phyloP scores from a whole-genome alignment of 2,113 vertebrate species.

The Chaetodon auriga region DNA sequence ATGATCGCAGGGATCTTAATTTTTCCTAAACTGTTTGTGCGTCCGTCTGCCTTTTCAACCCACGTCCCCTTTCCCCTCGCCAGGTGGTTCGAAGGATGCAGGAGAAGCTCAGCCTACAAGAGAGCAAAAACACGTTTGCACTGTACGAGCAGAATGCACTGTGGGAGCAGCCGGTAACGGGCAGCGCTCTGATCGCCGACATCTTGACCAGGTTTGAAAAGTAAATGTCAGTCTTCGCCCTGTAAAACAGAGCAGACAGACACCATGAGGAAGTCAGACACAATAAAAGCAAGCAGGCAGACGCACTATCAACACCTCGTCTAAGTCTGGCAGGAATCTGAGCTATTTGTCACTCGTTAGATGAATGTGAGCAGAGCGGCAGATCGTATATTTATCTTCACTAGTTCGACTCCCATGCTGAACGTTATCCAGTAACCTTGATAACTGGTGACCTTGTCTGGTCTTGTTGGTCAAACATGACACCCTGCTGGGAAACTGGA shows the following conservation, averaged over 20 bases:
- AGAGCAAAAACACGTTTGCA: conserved; percentile 92
- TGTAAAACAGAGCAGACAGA: conserved; percentile 45
- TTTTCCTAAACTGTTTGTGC: not conserved
- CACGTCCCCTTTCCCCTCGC: not conserved
- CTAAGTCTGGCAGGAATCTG: conserved; percentile 35
- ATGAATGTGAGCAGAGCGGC: conserved; percentile 32
- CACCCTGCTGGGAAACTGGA: conserved; percentile 62
- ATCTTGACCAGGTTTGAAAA: conserved; percentile 95
- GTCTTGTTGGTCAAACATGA: conserved; percentile 59
- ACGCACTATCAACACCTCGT: conserved; percentile 35
- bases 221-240: conserved; percentile 76
- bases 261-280: conserved; percentile 37
- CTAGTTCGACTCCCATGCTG: conserved; percentile 28
- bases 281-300: conserved; percentile 34
- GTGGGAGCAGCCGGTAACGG: conserved; percentile 90
- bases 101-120: conserved; percentile 90
- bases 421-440: conserved; percentile 51
- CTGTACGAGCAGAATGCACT: conserved; percentile 91
- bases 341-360: conserved; percentile 42
- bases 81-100: conserved; percentile 93
- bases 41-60: not conserved
- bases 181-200: conserved; percentile 90
- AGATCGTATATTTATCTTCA: conserved; percentile 54
- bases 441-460: conserved; percentile 64
- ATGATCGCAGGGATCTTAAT: not conserved